Evolutionary conservation across 2,797 vertebrate genomes (phyloP).

Genomic region (Ptychobarbus kaznakovi): DNA sequence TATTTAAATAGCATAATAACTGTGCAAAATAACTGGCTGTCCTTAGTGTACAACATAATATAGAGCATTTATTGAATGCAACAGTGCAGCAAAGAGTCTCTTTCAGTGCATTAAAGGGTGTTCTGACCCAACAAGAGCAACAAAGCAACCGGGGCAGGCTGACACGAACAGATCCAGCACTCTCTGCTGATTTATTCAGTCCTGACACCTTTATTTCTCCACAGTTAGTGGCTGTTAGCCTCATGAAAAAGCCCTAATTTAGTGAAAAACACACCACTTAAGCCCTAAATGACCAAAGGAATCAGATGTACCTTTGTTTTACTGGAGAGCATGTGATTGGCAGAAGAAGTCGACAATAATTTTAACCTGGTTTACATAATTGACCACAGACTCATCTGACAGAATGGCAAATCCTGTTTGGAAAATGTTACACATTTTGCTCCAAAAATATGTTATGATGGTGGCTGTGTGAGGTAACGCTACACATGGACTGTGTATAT

Average conservation of each 20-base stretch:
- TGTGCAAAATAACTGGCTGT: background rate
- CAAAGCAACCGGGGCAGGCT: slow-evolving; percentile 31
- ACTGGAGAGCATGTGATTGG: background rate
- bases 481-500: slow-evolving; percentile 15
- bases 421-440: slow-evolving; percentile 9
- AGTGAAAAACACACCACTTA: background rate
- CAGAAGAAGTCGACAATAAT: background rate
- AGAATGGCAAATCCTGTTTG: background rate
- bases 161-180: slow-evolving; percentile 37
- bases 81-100: background rate
- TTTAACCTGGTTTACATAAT: slow-evolving; percentile 29
- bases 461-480: slow-evolving; percentile 1
- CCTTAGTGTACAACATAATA: background rate
- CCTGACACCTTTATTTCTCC: slow-evolving; percentile 10
- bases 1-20: background rate
- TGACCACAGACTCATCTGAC: background rate
- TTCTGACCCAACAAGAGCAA: slow-evolving; percentile 17
- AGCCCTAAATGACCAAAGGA: background rate
- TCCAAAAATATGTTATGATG: background rate
- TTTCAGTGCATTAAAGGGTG: slow-evolving; percentile 9
- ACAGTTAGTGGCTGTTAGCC: slow-evolving; percentile 6
- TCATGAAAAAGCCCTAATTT: background rate
- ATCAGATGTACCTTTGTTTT: slow-evolving; percentile 11
- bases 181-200: slow-evolving; percentile 22
- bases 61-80: background rate